Base-by-base conservation (phyloP, 1,140 invertebrate species). In the Penaeus japonicus region DNA sequence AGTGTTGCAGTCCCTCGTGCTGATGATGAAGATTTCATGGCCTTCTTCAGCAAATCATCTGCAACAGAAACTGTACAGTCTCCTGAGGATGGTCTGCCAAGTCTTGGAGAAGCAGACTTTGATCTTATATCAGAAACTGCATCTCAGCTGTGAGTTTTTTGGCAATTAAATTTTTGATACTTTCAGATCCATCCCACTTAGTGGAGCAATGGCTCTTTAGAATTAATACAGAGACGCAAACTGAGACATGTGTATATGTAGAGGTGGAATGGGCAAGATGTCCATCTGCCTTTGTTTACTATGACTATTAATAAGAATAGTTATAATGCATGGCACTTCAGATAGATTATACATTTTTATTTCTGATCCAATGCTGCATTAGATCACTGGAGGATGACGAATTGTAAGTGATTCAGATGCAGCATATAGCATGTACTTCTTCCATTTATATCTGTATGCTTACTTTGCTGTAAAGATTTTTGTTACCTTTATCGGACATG, bases 11-110 rank as follows among this genome's bases (percentile, higher is more conserved):
- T 96, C 32, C 95, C 95, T 15, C 93, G 94, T 32, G 93, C 94
- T 10, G 95, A 95, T 88, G 95, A 96, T 89, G 95, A 96, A 90
- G 94, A 94, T 18, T 95, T 96, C 91, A 94, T 94, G 1, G 94
- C 94, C 10, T 96, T 96, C 92, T 96, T 95, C 92, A 93, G 91
- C 79, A 90, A 80, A 54, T 90, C 57, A 24, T 83, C 83, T 24
- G 65, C 79, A 39, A 83, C 59, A 12, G 39, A 73, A 7, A 55
- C 89, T 90, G 89, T 79, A 82, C 90, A 87, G 84, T 91, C 62
- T 77, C 91, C 65, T 80, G 77, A 82, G 35, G 87, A 91, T 90
- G 92, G 93, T 89, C 91, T 90, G 57, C 90, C 94, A 0, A 92
- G 94, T 55, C 91, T 95, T 10, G 93, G 93, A 81, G 92, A 94